These are phyloP conservation scores for Globodera ellingtonae DNA, from an alignment of 1,140 invertebrate species.

Conservation along the genomic window DNA sequence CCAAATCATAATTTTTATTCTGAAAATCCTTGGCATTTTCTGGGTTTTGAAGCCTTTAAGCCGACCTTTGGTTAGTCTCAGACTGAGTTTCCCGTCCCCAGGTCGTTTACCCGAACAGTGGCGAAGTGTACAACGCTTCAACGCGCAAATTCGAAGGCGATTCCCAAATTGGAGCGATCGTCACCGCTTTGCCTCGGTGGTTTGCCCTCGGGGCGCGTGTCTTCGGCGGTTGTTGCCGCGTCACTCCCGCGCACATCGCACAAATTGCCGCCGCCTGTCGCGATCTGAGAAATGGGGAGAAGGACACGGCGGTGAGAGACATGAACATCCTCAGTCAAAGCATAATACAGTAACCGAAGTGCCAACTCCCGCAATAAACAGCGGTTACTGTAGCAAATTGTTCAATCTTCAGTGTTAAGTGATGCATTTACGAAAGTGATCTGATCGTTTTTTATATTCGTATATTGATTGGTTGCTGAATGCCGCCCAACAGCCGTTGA, in stretches of 20 bases:
- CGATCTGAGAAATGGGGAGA: conserved; percentile 15
- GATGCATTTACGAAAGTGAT: too few relatives aligned
- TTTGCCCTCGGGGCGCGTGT: conserved; percentile 34
- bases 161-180: conserved; percentile 24
- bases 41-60: too few relatives aligned
- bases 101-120: conserved; percentile 77
- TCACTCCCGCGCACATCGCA: conserved; percentile 32
- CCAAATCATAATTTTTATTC: too few relatives aligned
- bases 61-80: too few relatives aligned
- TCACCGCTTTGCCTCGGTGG: conserved; percentile 37
- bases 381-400: too few relatives aligned
- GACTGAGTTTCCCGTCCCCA: conserved; percentile 61
- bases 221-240: conserved; percentile 48
- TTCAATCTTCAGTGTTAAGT: too few relatives aligned
- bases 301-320: not conserved
- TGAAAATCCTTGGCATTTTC: too few relatives aligned
- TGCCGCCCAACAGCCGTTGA: not conserved
- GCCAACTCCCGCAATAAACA: not conserved
- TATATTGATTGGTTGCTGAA: not conserved
- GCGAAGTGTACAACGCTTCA: conserved; percentile 70
- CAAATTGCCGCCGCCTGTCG: conserved; percentile 34
- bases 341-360: not conserved
- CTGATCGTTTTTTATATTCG: too few relatives aligned
- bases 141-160: conserved; percentile 42
- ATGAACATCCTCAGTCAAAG: not conserved